These are phyloP conservation scores for Megaleporinus macrocephalus DNA, from an alignment of 2,113 vertebrate genomes.

Conservation along the genomic window DNA sequence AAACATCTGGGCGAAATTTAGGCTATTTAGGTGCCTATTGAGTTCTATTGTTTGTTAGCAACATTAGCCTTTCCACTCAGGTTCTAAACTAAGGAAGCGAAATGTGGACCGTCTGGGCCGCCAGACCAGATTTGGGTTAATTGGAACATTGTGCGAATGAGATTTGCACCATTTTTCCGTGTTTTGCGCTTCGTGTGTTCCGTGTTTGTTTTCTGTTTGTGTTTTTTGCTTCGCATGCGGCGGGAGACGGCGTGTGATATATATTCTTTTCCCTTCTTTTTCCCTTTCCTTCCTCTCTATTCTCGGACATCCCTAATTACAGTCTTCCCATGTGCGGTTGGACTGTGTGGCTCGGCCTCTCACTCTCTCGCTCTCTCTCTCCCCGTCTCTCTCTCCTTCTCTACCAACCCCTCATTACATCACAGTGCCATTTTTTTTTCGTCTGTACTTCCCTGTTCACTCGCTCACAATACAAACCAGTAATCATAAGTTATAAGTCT, in stretches of 20 bases:
- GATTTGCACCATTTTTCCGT: too few species aligned
- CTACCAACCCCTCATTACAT: neutral
- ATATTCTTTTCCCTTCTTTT: constrained; percentile 25
- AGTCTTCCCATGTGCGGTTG: constrained; percentile 65
- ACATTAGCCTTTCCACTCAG: too few species aligned
- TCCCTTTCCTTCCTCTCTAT: constrained; percentile 56
- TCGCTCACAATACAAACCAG: neutral
- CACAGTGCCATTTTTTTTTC: too few species aligned
- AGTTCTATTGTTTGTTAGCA: too few species aligned
- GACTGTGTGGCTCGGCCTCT: constrained; percentile 58
- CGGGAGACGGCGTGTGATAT: constrained; percentile 41
- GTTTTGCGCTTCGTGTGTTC: neutral
- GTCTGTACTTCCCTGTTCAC: neutral
- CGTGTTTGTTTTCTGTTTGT: constrained; percentile 32
- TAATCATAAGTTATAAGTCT: neutral
- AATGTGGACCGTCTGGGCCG: too few species aligned
- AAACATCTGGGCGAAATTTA: too few species aligned
- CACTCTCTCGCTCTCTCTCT: constrained; percentile 30
- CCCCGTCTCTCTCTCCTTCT: neutral
- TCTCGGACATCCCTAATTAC: constrained; percentile 71
- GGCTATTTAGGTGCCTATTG: too few species aligned
- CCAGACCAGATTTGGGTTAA: too few species aligned
- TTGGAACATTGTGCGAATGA: neutral
- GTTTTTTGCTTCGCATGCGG: constrained; percentile 34
- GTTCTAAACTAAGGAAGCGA: too few species aligned